Evolutionary conservation across 2,797 vertebrate genomes (phyloP), one percentile per base, ranked within the genome.

Genomic region (Gadopsis marmoratus): DNA sequence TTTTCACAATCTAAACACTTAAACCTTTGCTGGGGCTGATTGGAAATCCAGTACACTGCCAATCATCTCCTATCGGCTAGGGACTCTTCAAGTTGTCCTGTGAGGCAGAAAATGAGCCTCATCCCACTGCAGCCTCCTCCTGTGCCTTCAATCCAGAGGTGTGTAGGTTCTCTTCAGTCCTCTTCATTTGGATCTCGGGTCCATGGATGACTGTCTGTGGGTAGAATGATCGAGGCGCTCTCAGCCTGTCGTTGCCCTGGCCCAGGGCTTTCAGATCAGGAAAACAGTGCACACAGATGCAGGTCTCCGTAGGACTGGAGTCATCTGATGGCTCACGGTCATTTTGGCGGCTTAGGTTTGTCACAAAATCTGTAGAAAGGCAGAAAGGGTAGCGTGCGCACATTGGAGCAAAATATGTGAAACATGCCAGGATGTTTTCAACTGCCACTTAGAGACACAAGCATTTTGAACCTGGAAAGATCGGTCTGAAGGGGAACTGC

Each of bases 201-300:
- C 3, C 66, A 1, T 81, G 86, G 35, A 69, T 65, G 51, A 60
- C 68, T 0, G 85, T 76, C 68, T 91, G 90, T 23, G 92, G 92
- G 82, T 84, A 82, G 55, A 80, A 12, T 0, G 71, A 12, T 69
- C 61, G 62, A 0, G 79, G 67, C 0, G 39, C 37, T 74, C 10
- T 79, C 21, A 39, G 73, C 59, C 59, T 73, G 56, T 84, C 79
- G 0, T 39, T 78, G 21, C 51, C 58, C 33, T 62, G 75, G 35
- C 66, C 48, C 0, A 73, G 54, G 2, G 16, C 19, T 51, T 72
- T 80, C 69, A 92, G 86, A 5, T 94, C 92, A 1, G 93, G 90
- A 73, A 95, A 95, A 61, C 95, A 96, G 72, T 94, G 91, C 39
- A 92, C 50, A 9, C 94, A 95, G n/a, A 81, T 83, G 1, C 94